phyloP scores from a whole-genome alignment of 1,140 invertebrate genomes.

The Pseudomyrmex pallidus region DNA sequence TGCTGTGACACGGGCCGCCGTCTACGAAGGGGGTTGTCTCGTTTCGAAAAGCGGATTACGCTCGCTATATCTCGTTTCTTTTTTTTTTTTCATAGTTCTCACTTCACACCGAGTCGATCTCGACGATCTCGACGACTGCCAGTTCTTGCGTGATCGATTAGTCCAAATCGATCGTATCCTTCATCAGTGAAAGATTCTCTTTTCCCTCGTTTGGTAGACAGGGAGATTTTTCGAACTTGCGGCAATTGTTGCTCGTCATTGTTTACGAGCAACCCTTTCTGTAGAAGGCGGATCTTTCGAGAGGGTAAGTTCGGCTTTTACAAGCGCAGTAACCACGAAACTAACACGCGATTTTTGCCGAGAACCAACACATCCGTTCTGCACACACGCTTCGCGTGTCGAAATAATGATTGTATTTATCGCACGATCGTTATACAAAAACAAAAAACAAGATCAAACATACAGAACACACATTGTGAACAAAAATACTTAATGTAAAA shows the following conservation, averaged over 20 bases:
- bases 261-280: conserved; percentile 65
- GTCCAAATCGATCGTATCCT: conserved; percentile 21
- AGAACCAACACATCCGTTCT: neutral
- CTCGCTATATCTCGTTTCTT: conserved; percentile 66
- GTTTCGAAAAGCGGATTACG: conserved; percentile 84
- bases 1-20: conserved; percentile 84
- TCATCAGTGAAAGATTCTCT: neutral
- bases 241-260: conserved; percentile 70
- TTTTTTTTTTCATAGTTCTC: conserved; percentile 45
- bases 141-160: conserved; percentile 61
- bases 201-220: conserved; percentile 1
- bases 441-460: neutral
- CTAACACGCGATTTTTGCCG: conserved; percentile 19
- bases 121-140: conserved; percentile 28
- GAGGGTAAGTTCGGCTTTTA: conserved; percentile 40
- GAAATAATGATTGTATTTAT: neutral
- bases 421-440: neutral
- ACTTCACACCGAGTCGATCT: conserved; percentile 43
- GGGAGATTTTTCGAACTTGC: conserved; percentile 11
- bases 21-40: conserved; percentile 71
- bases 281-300: conserved; percentile 45
- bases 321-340: conserved; percentile 44
- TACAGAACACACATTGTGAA: neutral
- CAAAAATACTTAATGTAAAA: conserved; percentile 6
- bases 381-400: neutral